Base-by-base conservation (phyloP, 2,888 invertebrate species). In the Eristalis intricaria region DNA sequence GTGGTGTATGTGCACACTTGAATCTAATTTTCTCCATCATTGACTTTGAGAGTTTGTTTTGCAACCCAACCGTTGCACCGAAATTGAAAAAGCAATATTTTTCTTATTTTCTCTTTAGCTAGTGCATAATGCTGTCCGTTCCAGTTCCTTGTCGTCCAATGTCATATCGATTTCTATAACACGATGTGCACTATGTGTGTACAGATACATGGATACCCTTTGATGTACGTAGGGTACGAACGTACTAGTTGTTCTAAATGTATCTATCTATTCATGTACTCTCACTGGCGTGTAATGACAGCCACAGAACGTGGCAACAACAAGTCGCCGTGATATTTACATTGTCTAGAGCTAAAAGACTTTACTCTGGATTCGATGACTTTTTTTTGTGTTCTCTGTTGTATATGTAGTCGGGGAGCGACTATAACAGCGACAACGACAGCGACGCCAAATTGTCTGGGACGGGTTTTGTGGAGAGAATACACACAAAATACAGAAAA, bases 391-490 rank as follows among this genome's bases (percentile, higher is more conserved):
- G 50, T 56, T 40, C 23, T 61, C 26, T 26, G 13, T 3, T 60
- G 61, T 79, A 61, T 68, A 66, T 73, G 40, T 85, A 73, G n/a
- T 69, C 26, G 60, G 60, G 60, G 56, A 64, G 50, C 60, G 68
- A 74, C 74, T 69, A 73, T 69, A 81, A 38, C 29, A 75, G 66
- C 43, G 38, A 26, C 56, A 60, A 87, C 84, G 70, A 35, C 40
- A 78, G 70, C 75, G 87, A 87, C 87, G 87, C 87, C 87, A 80
- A 87, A 87, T 80, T 87, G 87, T 87, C 87, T 87, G 80, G 79
- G 84, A 84, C 87, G 79, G 64, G 87, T 79, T 80, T 70, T 76
- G 79, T 87, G 35, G 43, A 70, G 69, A 63, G 70, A 70, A 29
- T 35, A 50, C 50, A 50, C 58, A 69, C 58, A 60, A 64, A 73